These are phyloP conservation scores for Cydia amplana DNA, from an alignment of 1,140 invertebrate species.

Conservation along the genomic window DNA sequence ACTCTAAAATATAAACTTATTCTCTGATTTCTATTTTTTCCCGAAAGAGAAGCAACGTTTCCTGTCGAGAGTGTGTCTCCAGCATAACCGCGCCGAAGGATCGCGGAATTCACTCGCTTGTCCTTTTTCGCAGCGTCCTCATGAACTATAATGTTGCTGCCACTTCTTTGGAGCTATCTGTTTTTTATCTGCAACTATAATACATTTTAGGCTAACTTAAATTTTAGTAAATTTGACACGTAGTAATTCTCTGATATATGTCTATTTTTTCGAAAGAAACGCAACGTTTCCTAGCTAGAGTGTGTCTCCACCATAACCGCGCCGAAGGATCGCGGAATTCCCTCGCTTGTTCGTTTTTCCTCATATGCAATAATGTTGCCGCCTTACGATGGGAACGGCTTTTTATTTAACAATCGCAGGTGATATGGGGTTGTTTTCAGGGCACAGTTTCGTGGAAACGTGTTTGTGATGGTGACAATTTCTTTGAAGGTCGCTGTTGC, in stretches of 20 bases:
- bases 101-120: not conserved
- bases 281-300: not conserved
- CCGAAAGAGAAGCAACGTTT: too few relatives aligned
- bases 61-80: not conserved
- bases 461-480: not conserved
- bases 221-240: too few relatives aligned
- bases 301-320: not conserved
- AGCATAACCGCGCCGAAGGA: not conserved
- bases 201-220: too few relatives aligned
- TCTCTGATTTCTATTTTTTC: too few relatives aligned
- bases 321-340: not conserved
- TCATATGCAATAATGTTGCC: slow-evolving; percentile 26
- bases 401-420: not conserved
- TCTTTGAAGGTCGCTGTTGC: not conserved
- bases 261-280: too few relatives aligned
- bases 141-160: too few relatives aligned
- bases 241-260: too few relatives aligned
- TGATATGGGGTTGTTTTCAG: not conserved
- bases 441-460: not conserved
- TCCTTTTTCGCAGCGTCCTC: slow-evolving; percentile 2
- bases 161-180: too few relatives aligned
- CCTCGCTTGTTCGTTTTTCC: not conserved
- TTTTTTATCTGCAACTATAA: too few relatives aligned
- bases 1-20: too few relatives aligned
- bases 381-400: not conserved